These are phyloP conservation scores for Ophion slaviceki DNA, from an alignment of 2,888 invertebrate genomes.

Conservation along the genomic window DNA sequence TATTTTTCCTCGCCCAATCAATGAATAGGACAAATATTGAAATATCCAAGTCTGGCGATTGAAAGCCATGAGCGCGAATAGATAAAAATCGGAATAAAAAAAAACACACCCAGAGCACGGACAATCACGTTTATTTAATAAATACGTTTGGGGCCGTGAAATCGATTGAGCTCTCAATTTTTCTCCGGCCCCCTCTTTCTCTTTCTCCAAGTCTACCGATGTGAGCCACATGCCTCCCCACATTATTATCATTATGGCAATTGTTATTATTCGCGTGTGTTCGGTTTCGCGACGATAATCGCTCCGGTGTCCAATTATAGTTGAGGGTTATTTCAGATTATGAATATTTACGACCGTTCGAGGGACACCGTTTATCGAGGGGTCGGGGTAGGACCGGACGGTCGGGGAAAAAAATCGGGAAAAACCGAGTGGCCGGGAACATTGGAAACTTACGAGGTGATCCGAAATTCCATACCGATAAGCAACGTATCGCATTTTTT, in stretches of 20 bases:
- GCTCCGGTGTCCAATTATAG: conserved; percentile 36
- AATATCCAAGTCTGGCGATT: background rate
- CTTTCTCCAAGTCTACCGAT: conserved; percentile 6
- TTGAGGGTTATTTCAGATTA: conserved; percentile 42
- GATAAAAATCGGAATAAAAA: conserved; percentile 13
- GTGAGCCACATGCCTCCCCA: background rate
- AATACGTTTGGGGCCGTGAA: conserved; percentile 39
- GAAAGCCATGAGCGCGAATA: background rate
- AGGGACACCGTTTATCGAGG: conserved; percentile 41
- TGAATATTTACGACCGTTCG: conserved; percentile 48
- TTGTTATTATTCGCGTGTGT: conserved; percentile 30
- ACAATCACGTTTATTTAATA: conserved; percentile 41
- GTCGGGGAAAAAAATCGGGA: conserved; percentile 19
- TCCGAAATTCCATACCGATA: background rate
- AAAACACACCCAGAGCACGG: background rate
- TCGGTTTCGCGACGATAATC: conserved; percentile 6
- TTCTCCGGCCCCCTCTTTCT: background rate
- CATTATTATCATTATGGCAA: background rate
- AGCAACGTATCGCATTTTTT: background rate
- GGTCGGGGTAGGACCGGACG: conserved; percentile 30
- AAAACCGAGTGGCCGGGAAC: conserved; percentile 45
- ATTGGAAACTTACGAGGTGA: conserved; percentile 45
- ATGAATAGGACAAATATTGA: background rate
- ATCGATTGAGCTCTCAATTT: conserved; percentile 27
- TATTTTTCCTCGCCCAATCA: no score